Percentiles rank a stretch among this genome's conserved stretches.
Conservation (phyloP, 2,888 invertebrate genomes). For the Hypselothyrea guttata region DNA sequence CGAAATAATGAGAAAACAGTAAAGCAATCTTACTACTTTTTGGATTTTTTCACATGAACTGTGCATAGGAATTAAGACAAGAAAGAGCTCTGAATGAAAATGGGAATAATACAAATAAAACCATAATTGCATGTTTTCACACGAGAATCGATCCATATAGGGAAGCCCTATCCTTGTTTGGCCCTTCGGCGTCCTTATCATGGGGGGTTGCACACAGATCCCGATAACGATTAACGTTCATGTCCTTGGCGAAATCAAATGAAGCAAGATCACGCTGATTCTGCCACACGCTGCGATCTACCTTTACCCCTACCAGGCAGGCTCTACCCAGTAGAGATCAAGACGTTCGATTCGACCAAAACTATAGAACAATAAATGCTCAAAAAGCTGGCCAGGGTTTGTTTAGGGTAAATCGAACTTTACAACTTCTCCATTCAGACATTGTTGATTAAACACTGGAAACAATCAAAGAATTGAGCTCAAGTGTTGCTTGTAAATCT, state of each 20-base stretch:
- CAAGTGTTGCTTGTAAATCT: no score
- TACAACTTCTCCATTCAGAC: neutral
- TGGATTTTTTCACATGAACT: no score
- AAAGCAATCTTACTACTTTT: no score
- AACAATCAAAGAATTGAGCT: neutral
- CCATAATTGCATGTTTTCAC: conserved; percentile 80
- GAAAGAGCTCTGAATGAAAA: conserved; percentile 4
- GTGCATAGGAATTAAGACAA: neutral
- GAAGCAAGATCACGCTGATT: conserved; percentile 46
- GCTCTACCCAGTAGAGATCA: conserved; percentile 29
- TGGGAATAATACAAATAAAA: conserved; percentile 62
- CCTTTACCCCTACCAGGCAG: neutral
- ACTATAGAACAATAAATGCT: conserved; percentile 24
- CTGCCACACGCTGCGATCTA: conserved; percentile 45
- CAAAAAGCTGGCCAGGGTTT: neutral
- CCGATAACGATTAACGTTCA: conserved; percentile 20
- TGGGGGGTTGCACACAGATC: conserved; percentile 41
- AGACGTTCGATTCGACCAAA: conserved; percentile 49
- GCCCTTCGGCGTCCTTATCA: neutral
- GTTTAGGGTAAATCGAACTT: conserved; percentile 3
- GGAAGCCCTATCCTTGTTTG: conserved; percentile 15
- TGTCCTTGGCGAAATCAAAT: conserved; percentile 3
- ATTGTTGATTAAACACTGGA: neutral
- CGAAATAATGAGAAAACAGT: no score
- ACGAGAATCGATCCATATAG: conserved; percentile 73